Percentiles rank a stretch among this genome's conserved stretches.
Conservation (phyloP, 2,113 vertebrate genomes). For the Deroptyus accipitrinus region DNA sequence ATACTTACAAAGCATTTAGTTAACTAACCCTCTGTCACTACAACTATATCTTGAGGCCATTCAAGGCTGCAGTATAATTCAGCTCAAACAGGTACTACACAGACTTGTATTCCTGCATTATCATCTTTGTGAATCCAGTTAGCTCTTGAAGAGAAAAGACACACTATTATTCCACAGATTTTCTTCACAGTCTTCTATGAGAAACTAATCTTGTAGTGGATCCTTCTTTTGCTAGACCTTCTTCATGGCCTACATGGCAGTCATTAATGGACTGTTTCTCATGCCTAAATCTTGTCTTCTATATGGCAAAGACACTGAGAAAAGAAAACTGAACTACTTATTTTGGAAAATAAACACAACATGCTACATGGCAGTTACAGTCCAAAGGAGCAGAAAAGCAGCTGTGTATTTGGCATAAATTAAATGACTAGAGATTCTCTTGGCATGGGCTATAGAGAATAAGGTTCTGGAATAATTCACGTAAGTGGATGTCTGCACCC, state of each 20-base stretch:
- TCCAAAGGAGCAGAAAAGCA: not conserved
- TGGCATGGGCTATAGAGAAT: not conserved
- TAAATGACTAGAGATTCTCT: not conserved
- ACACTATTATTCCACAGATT: not conserved
- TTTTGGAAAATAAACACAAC: not conserved
- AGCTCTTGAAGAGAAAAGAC: not conserved
- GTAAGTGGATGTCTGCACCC: not conserved
- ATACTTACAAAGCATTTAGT: not conserved
- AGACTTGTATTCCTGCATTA: not conserved
- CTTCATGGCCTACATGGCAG: not conserved
- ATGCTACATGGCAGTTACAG: not conserved
- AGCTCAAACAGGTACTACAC: fast-evolving
- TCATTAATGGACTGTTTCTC: not conserved
- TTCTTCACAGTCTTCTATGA: not conserved
- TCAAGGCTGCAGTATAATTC: not conserved
- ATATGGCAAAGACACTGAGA: not conserved
- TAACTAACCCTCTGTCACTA: not conserved
- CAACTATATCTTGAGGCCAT: not conserved
- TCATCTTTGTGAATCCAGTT: not conserved
- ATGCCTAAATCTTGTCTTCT: not conserved
- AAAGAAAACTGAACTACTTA: not conserved
- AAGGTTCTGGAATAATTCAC: not conserved
- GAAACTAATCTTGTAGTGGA: not conserved
- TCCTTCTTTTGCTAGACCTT: not conserved
- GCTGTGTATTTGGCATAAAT: not conserved